Conservation (phyloP, 2,797 vertebrate species). For the Calcarius lapponicus region DNA sequence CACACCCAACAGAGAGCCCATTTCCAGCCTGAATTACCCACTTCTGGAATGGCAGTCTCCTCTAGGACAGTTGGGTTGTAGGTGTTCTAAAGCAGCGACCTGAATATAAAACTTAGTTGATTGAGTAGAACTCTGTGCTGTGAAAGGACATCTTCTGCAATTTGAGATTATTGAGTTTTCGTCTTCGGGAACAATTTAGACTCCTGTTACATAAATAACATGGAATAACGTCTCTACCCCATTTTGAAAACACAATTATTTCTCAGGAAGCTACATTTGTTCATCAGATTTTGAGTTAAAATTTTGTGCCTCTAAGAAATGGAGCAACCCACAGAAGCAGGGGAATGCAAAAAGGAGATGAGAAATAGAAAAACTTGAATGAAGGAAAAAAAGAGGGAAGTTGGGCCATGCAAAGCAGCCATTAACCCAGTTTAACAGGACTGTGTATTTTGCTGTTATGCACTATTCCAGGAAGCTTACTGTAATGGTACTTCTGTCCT, state of each 20-base stretch:
- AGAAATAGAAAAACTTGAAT: not conserved
- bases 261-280: not conserved
- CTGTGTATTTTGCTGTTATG: not conserved
- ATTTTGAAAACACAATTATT: not conserved
- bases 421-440: not conserved
- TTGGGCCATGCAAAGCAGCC: not conserved
- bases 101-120: not conserved
- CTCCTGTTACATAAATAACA: not conserved
- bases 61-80: not conserved
- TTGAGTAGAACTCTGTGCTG: not conserved
- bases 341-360: not conserved
- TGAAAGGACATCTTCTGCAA: not conserved
- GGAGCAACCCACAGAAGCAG: not conserved
- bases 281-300: not conserved
- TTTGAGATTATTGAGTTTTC: not conserved
- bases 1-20: not conserved
- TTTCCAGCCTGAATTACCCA: not conserved
- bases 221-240: not conserved
- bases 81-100: not conserved
- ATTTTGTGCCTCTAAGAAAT: not conserved
- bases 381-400: not conserved
- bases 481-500: not conserved
- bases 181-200: not conserved
- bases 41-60: not conserved
- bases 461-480: not conserved